Base-by-base conservation (phyloP, 1,140 invertebrate species). In the Lanistes nyassanus region DNA sequence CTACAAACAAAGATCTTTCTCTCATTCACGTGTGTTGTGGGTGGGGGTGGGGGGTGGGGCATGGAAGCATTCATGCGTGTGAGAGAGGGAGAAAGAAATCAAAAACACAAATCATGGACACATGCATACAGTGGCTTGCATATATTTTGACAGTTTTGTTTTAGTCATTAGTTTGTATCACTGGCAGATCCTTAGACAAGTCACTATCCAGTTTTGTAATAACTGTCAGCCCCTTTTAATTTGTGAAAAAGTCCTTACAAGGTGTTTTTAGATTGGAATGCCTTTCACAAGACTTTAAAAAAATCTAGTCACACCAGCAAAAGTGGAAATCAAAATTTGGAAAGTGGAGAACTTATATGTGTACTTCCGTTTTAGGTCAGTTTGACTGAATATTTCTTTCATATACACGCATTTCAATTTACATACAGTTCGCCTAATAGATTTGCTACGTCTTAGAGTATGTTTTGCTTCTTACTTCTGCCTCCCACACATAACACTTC, bases 21-120 rank as follows among this genome's bases (percentile, higher is more conserved):
- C n/a, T n/a, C 34, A 37, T 65, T n/a, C 34, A 9, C 34, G 62
- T 65, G 62, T 65, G 62, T 60, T 23, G n/a, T n/a, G n/a, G n/a
- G n/a, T n/a, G n/a, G n/a, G 58, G n/a, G 58, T 60, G 58, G n/a
- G 58, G n/a, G 58, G n/a, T n/a, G n/a, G 58, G 2, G 62, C 16
- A 29, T 64, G n/a, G n/a, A n/a, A n/a, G 62, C 16, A 36, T 64
- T 16, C 16, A 16, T 64, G 62, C 16, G 58, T 60, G 62, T 34
- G 62, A 36, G 62, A 3, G 29, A 42, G 65, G 26, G 36, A 42
- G 62, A n/a, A n/a, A n/a, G n/a, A n/a, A n/a, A 26, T 23, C 16
- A 37, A 42, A 42, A 37, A 42, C 36, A 42, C 36, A 39, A 42
- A 42, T n/a, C 7, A 21, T 65, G 62, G 37, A 19, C n/a, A 36